Evolutionary conservation across 2,797 vertebrate species (phyloP).

Genomic region (Hipposideros larvatus): DNA sequence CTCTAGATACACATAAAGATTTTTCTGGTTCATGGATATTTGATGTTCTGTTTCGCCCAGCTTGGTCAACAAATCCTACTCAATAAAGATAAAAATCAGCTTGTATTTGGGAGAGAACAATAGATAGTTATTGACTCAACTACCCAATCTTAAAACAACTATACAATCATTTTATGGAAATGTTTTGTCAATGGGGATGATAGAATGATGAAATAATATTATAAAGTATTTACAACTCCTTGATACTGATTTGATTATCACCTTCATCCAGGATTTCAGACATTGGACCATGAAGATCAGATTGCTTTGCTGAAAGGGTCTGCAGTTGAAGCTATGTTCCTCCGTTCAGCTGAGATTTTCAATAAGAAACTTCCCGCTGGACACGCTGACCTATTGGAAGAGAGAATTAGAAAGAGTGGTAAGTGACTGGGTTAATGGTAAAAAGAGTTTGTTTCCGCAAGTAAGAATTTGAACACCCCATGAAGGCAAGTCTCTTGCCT

Average conservation of each 20-base stretch:
- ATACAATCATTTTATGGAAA: neutral
- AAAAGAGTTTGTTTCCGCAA: constrained; percentile 15
- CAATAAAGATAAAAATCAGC: neutral
- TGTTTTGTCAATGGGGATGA: neutral
- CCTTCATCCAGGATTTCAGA: constrained; percentile 93
- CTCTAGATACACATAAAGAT: neutral
- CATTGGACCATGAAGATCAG: constrained; percentile 98
- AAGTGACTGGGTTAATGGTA: constrained; percentile 69
- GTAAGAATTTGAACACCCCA: neutral
- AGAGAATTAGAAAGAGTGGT: constrained; percentile 97
- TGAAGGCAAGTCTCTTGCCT: neutral
- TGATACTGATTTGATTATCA: neutral
- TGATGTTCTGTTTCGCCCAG: neutral
- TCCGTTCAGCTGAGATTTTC: constrained; percentile 97
- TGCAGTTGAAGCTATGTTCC: constrained; percentile 98
- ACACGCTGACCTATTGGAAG: constrained; percentile 94
- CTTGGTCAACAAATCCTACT: neutral
- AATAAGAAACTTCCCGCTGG: constrained; percentile 93
- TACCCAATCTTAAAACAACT: neutral
- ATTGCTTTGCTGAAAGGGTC: constrained; percentile 98
- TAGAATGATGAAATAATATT: neutral
- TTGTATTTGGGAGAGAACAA: neutral
- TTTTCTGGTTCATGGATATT: neutral
- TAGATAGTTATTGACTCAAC: neutral
- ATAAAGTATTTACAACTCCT: neutral